Base-by-base conservation (phyloP, 2,113 vertebrate species). In the Amphiprion ocellaris region DNA sequence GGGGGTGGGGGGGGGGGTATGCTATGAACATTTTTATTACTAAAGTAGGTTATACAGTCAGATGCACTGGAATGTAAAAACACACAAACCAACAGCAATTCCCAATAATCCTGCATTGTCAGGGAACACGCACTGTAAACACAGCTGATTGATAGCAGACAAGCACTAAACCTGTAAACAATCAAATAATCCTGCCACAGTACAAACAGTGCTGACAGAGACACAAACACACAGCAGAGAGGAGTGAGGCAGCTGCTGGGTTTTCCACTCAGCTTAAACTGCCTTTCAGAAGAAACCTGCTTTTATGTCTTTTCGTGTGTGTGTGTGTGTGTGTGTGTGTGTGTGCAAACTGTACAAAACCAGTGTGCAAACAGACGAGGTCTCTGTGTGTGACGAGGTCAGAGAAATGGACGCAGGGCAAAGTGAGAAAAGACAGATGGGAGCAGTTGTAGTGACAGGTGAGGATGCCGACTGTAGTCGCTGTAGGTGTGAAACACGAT, bases 401-500 rank as follows among this genome's bases (percentile, higher is more conserved):
- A 21, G 12, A 55, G 67, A 58, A 82, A 88, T 60, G 76, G 88
- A 85, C 52, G 55, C 54, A 65, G 82, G 62, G 60, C 24, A 24
- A 70, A 24, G 84, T 68, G 82, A 73, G 87, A 81, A 83, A 52
- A 79, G 87, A 85, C 89, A 88, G 90, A 89, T 89, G 86, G 88
- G 74, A 85, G 82, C 77, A 80, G 76, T 64, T 69, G 76, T 77
- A 79, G 81, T 82, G 85, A 84, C 85, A 90, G 88, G 84, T 83
- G 84, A 80, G 79, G 78, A 80, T 39, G 74, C 26, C 76, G 82
- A 58, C 79, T 65, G 53, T 41, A 75, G 76, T 63, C 59, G 49
- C 69, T 54, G 79, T 58, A 83, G 86, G 82, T 87, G 82, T 83
- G 64, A 88, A 84, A 63, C 50, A 28, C 6, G 5, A 24, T 5